Evolutionary conservation across 2,113 vertebrate species (phyloP), one percentile per base, ranked within the genome.

Genomic region (Brachyhypopomus occidentalis): DNA sequence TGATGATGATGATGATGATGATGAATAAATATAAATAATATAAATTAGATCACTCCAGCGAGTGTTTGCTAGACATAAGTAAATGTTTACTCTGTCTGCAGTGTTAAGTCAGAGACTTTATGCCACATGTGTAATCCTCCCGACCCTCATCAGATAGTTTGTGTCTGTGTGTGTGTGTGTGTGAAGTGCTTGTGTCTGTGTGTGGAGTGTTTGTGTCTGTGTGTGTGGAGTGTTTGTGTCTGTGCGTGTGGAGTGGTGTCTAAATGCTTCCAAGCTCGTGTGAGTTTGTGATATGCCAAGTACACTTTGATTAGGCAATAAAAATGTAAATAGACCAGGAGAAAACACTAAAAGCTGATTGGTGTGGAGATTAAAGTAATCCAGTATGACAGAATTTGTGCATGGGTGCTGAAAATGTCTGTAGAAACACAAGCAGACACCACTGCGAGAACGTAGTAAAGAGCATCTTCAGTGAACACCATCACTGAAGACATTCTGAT

Each of bases 281-380:
- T 85, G 56, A 77, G 67, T 85, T 87, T 76, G 69, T 90, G 85
- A 85, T 86, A 79, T 84, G 83, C 85, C 89, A 89, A 91, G 90
- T 84, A 83, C 67, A 80, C 91, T 90, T 92, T 93, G 92, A 92
- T 92, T 92, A 88, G 88, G 90, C 89, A 92, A 93, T 92, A 92
- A 91, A 92, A 91, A 94, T 92, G 90, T 90, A 93, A 93, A 94
- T 91, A 84, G 83, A n/a, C 36, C 70, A 20, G 64, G 69, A 60
- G 69, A 66, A 77, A 58, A 62, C 72, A 69, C 70, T 78, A 84
- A 81, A 69, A 73, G 75, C 70, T 56, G 38, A 81, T 81, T 62
- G n/a, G 77, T 71, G 63, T 79, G 72, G 85, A 83, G 75, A 84
- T 87, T 84, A 79, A 76, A 86, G 87, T 92, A 91, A 92, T 92